phyloP scores from a whole-genome alignment of 2,113 vertebrate genomes.

The Tautogolabrus adspersus region DNA sequence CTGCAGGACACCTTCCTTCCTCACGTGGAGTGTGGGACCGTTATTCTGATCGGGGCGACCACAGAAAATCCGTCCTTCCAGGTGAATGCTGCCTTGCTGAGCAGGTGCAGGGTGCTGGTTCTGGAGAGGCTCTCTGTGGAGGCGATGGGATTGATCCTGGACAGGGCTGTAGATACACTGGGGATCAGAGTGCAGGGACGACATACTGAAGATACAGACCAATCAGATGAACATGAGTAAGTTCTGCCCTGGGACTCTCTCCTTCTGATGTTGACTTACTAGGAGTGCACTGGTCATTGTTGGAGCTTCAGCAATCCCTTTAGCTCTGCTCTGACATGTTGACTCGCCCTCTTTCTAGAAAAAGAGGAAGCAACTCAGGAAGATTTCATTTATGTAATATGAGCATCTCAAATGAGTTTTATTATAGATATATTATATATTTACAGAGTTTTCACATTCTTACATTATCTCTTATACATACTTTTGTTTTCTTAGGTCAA shows the following conservation, averaged over 20 bases:
- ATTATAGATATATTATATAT: neutral
- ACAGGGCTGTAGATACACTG: slow-evolving; percentile 87
- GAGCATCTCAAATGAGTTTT: no score
- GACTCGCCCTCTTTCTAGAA: no score
- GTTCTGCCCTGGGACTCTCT: slow-evolving; percentile 64
- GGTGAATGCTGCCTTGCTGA: slow-evolving; percentile 93
- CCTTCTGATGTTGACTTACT: slow-evolving; percentile 16
- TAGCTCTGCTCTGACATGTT: slow-evolving; percentile 26
- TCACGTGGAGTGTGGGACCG: slow-evolving; percentile 95
- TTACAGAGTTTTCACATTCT: neutral
- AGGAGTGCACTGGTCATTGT: slow-evolving; percentile 15
- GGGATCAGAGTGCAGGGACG: slow-evolving; percentile 86
- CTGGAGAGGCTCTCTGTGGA: slow-evolving; percentile 92
- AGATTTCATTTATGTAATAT: no score
- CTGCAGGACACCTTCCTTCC: slow-evolving; percentile 94
- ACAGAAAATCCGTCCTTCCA: slow-evolving; percentile 99
- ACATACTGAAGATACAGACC: slow-evolving; percentile 69
- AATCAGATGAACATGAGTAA: slow-evolving; percentile 83
- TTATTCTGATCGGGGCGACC: slow-evolving; percentile 97
- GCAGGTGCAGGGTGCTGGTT: slow-evolving; percentile 95
- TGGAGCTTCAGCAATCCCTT: slow-evolving; percentile 29
- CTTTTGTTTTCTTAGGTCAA: slow-evolving; percentile 79
- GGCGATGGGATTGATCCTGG: slow-evolving; percentile 90
- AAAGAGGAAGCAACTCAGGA: slow-evolving; percentile 28
- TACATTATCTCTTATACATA: neutral